A percentile compares a stretch with the other conserved stretches of the same genome.
Conservation (phyloP, 2,797 vertebrate species). For the Fundulus diaphanus region DNA sequence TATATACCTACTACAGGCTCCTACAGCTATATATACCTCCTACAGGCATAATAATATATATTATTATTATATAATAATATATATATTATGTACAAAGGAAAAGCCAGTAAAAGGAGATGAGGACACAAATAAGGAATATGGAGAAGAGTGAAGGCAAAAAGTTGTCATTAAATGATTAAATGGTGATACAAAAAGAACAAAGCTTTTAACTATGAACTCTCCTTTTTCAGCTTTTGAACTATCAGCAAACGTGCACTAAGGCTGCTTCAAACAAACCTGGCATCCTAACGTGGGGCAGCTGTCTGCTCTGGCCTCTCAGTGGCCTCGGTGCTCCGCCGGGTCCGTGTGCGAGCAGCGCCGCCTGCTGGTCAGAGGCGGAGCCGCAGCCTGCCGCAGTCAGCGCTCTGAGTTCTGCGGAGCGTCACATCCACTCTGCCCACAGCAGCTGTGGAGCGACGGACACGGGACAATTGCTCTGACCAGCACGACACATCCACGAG, state of each 20-base stretch:
- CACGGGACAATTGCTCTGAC: neutral
- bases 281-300: neutral
- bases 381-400: slow-evolving; percentile 22
- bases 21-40: too few relatives aligned
- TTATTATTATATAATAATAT: too few relatives aligned
- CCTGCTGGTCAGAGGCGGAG: slow-evolving; percentile 47
- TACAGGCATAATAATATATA: too few relatives aligned
- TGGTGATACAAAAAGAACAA: neutral
- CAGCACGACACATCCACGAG: neutral
- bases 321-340: neutral
- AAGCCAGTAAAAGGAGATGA: neutral
- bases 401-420: neutral
- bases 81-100: neutral
- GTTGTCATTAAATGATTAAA: neutral
- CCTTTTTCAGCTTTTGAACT: neutral
- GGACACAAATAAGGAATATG: neutral
- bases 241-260: neutral
- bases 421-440: neutral
- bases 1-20: too few relatives aligned
- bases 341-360: slow-evolving; percentile 72
- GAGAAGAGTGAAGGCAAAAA: neutral
- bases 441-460: neutral
- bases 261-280: neutral
- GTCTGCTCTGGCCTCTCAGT: slow-evolving; percentile 20
- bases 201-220: neutral